phyloP scores from a whole-genome alignment of 2,888 invertebrate genomes.

The Digitonthophagus gazella region DNA sequence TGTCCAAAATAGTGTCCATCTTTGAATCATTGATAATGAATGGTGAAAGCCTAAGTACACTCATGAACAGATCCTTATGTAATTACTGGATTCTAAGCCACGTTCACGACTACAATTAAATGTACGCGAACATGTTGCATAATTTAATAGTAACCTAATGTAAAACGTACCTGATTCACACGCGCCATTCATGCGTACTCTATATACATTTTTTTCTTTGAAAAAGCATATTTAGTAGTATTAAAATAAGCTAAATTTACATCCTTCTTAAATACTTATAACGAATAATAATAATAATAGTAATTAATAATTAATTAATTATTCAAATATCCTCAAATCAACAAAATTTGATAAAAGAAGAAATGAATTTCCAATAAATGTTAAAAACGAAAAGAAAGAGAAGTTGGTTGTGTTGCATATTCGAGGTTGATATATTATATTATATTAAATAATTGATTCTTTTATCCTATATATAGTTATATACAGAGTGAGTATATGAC shows the following conservation, averaged over 20 bases:
- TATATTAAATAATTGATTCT: conserved; percentile 17
- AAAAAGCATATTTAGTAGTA: conserved; percentile 16
- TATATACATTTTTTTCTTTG: conserved; percentile 1
- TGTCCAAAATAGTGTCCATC: conserved; percentile 22
- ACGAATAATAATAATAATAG: neutral
- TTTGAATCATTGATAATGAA: conserved; percentile 29
- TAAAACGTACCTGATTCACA: conserved; percentile 25
- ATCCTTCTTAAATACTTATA: conserved; percentile 8
- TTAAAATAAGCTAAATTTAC: conserved; percentile 18
- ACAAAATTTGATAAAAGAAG: conserved; percentile 2
- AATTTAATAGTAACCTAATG: conserved; percentile 31
- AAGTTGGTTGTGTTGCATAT: conserved; percentile 4
- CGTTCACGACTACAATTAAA: conserved; percentile 32
- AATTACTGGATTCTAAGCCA: conserved; percentile 31
- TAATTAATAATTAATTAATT: conserved; percentile 8
- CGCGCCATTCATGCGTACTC: neutral
- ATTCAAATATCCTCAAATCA: neutral
- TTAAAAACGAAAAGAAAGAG: neutral
- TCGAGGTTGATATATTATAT: conserved; percentile 16
- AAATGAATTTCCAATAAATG: neutral
- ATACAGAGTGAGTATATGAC: conserved; percentile 26
- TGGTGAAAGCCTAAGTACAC: conserved; percentile 46
- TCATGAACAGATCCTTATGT: conserved; percentile 44
- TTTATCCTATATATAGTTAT: conserved; percentile 21
- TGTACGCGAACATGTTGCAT: conserved; percentile 24